Percentiles rank a stretch among this genome's conserved stretches.
phyloP scores from a whole-genome alignment of 2,113 vertebrate species.

The Ancistrus triradiatus region DNA sequence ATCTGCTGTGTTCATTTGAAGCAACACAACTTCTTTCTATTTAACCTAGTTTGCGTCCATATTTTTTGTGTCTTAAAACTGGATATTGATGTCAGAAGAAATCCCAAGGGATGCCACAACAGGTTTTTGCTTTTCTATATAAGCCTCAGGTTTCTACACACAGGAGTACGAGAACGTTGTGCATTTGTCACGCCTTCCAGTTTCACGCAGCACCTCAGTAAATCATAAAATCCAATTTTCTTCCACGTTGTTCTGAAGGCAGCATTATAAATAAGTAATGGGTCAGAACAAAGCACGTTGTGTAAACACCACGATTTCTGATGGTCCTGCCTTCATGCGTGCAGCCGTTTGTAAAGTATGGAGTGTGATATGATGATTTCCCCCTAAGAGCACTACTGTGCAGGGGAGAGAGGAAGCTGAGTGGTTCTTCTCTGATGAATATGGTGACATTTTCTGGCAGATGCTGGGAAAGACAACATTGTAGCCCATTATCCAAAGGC shows the following conservation, averaged over 20 bases:
- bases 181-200: not conserved
- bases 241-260: not conserved
- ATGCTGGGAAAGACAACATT: not conserved
- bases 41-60: too few species aligned
- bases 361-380: not conserved
- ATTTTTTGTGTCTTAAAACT: not conserved
- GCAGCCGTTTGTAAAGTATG: not conserved
- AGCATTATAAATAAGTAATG: constrained; percentile 19
- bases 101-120: not conserved
- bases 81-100: not conserved
- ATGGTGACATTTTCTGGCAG: constrained; percentile 6
- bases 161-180: not conserved
- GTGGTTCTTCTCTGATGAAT: not conserved
- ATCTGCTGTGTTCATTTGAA: too few species aligned
- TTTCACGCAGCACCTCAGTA: not conserved
- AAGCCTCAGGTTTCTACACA: not conserved
- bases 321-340: not conserved
- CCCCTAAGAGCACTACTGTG: not conserved
- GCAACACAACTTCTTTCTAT: too few species aligned
- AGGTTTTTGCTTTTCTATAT: not conserved
- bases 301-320: constrained; percentile 6
- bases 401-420: not conserved
- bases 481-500: not conserved
- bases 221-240: constrained; percentile 12
- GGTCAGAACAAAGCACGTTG: not conserved